phyloP scores from a whole-genome alignment of 2,113 vertebrate species.

The Lanius collurio region DNA sequence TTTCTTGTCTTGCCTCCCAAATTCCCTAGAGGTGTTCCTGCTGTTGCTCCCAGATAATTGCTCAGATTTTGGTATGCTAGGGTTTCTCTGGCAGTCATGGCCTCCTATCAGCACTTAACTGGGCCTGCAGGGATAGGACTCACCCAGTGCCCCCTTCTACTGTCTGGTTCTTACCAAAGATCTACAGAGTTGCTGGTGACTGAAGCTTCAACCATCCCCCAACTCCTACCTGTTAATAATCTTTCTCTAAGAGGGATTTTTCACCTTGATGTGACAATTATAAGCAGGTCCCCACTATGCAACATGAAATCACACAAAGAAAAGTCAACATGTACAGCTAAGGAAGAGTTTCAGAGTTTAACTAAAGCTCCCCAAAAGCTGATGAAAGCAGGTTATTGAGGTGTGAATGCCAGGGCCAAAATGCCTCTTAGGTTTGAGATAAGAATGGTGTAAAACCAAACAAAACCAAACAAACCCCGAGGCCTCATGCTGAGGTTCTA shows the following conservation, averaged over 20 bases:
- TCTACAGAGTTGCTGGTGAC: background rate
- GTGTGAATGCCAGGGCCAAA: background rate
- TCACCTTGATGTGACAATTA: background rate
- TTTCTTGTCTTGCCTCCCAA: background rate
- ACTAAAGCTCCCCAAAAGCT: background rate
- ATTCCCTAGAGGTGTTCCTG: background rate
- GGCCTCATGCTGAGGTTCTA: background rate
- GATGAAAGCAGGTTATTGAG: background rate
- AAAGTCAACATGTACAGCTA: background rate
- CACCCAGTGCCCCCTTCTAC: background rate
- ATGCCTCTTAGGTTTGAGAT: background rate
- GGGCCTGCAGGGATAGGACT: background rate
- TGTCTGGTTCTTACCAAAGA: background rate
- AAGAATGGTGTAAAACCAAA: background rate
- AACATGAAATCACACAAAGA: background rate
- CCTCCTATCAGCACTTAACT: background rate
- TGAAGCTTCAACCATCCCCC: background rate
- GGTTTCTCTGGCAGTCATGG: background rate
- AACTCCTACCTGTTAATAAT: background rate
- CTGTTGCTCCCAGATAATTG: background rate
- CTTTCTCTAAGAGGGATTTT: background rate
- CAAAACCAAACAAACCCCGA: background rate
- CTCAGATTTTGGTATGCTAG: background rate
- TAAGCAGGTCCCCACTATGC: background rate
- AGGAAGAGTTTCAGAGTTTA: background rate